Percentiles rank a stretch among this genome's conserved stretches.
These are phyloP conservation scores for Tetheella fluctuosa DNA, from an alignment of 2,888 invertebrate species.

Conservation along the genomic window DNA sequence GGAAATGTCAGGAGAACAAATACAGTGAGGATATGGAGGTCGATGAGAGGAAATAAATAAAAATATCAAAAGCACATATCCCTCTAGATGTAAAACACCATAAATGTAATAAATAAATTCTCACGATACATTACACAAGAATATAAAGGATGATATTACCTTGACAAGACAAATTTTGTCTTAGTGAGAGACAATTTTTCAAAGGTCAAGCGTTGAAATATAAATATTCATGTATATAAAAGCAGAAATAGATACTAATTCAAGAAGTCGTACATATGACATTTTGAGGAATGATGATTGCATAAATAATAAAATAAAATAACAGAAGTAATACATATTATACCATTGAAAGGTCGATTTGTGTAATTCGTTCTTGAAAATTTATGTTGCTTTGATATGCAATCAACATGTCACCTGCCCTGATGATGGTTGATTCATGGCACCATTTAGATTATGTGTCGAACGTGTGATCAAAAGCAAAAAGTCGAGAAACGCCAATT, in stretches of 20 bases:
- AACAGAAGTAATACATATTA: conserved; percentile 25
- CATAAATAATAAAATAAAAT: conserved; percentile 57
- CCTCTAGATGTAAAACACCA: not conserved
- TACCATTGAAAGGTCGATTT: conserved; percentile 14
- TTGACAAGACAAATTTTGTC: conserved; percentile 20
- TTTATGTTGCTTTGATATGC: conserved; percentile 44
- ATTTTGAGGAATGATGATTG: conserved; percentile 54
- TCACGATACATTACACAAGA: not conserved
- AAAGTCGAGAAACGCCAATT: not conserved
- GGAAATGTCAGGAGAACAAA: conserved; percentile 26
- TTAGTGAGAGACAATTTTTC: conserved; percentile 23
- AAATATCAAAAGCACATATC: conserved; percentile 19
- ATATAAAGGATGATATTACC: not conserved
- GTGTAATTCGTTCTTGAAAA: conserved; percentile 20
- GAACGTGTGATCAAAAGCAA: not conserved
- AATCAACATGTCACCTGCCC: conserved; percentile 67
- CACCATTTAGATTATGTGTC: not conserved
- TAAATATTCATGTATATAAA: conserved; percentile 37
- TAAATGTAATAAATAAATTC: conserved; percentile 7
- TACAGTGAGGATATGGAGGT: conserved; percentile 18
- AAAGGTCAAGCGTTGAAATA: conserved; percentile 45
- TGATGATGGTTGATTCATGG: conserved; percentile 36
- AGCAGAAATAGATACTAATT: conserved; percentile 28
- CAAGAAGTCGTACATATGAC: conserved; percentile 29
- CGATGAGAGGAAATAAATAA: conserved; percentile 21